phyloP scores from a whole-genome alignment of 2,888 invertebrate species.

The Cephalotes varians region DNA sequence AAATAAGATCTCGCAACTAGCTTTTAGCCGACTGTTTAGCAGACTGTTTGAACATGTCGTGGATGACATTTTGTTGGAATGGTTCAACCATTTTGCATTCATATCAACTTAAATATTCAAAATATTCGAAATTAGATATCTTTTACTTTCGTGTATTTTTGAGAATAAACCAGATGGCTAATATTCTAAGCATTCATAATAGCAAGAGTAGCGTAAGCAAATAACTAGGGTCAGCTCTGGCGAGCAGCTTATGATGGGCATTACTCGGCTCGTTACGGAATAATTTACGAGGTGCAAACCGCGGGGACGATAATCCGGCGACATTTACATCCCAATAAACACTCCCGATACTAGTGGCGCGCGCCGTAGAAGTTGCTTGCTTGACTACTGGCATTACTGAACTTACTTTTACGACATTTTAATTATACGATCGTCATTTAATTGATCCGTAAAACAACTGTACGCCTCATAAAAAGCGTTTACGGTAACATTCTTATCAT shows the following conservation, averaged over 20 bases:
- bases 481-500: constrained; percentile 77
- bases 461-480: constrained; percentile 81
- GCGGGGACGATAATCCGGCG: constrained; percentile 86
- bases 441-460: constrained; percentile 82
- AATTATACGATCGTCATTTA: constrained; percentile 82
- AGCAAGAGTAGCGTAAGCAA: constrained; percentile 74
- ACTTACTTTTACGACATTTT: constrained; percentile 84
- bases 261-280: constrained; percentile 85
- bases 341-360: constrained; percentile 74
- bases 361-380: constrained; percentile 66
- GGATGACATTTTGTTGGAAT: neutral
- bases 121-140: neutral
- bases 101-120: neutral
- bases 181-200: constrained; percentile 78
- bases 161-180: constrained; percentile 70
- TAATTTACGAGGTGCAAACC: constrained; percentile 86
- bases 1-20: neutral
- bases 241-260: constrained; percentile 85
- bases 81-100: neutral
- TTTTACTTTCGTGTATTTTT: neutral
- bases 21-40: neutral
- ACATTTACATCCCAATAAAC: constrained; percentile 86
- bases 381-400: constrained; percentile 47
- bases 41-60: neutral
- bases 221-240: constrained; percentile 78